Conservation (phyloP, 1,140 invertebrate species). For the Ceratosolen solmsi region DNA sequence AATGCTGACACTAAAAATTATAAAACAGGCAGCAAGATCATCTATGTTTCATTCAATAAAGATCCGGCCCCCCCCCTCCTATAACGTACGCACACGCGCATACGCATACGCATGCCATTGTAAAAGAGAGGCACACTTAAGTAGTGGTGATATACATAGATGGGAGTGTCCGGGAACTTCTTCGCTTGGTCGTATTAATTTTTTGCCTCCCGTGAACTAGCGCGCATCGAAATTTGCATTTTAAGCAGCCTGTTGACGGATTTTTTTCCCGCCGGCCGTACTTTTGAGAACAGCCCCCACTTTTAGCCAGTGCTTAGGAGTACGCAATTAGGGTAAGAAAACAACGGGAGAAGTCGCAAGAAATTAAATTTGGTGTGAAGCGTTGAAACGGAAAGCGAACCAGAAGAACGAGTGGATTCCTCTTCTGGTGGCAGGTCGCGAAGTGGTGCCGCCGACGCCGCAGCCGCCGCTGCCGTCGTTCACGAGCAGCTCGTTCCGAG, state of each 20-base stretch:
- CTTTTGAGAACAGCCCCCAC: background rate
- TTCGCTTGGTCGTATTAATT: slow-evolving; percentile 40
- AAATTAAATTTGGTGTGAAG: slow-evolving; percentile 62
- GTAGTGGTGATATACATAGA: slow-evolving; percentile 36
- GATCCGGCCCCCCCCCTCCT: too few species aligned
- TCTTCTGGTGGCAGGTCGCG: background rate
- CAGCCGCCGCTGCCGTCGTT: too few species aligned
- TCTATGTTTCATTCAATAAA: too few species aligned
- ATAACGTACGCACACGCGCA: too few species aligned
- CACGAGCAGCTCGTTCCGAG: too few species aligned
- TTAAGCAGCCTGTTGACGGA: slow-evolving; percentile 42
- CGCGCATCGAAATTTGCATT: slow-evolving; percentile 39
- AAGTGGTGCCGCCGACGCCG: background rate
- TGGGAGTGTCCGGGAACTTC: background rate
- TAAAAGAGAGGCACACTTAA: slow-evolving; percentile 18
- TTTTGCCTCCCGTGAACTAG: slow-evolving; percentile 1
- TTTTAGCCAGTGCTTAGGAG: slow-evolving; percentile 55
- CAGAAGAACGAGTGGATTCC: background rate
- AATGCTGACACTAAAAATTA: background rate
- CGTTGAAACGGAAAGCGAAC: slow-evolving; percentile 55
- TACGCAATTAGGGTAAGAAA: slow-evolving; percentile 56
- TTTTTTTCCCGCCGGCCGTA: slow-evolving; percentile 11
- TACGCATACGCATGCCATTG: background rate
- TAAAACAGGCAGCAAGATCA: background rate
- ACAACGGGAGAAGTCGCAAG: slow-evolving; percentile 52